A percentile compares a stretch with the other conserved stretches of the same genome.
phyloP scores from a whole-genome alignment of 2,797 vertebrate species.

The Melanotaenia pygmaea region DNA sequence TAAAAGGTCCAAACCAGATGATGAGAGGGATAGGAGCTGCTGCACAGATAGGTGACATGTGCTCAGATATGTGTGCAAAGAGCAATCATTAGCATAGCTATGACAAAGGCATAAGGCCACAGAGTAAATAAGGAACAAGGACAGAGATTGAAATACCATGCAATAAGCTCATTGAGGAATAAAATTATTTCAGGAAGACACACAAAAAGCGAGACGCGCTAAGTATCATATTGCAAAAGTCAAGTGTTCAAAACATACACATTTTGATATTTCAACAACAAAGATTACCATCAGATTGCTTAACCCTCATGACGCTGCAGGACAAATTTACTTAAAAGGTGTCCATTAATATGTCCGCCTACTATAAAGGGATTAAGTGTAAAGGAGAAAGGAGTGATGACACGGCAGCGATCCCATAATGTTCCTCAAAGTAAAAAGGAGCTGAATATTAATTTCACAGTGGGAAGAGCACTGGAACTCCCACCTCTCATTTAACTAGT shows the following conservation, averaged over 20 bases:
- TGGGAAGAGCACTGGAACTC: conserved; percentile 30
- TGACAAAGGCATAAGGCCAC: background rate
- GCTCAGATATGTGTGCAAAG: conserved; percentile 27
- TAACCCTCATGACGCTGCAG: background rate
- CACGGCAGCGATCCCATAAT: conserved; percentile 36
- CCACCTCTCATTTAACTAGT: conserved; percentile 52
- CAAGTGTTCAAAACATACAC: background rate
- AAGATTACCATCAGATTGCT: background rate
- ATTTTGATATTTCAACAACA: background rate
- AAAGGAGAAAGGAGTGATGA: conserved; percentile 29
- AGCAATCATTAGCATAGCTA: conserved; percentile 30
- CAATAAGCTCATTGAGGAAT: background rate
- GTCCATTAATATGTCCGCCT: conserved; percentile 10
- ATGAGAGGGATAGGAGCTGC: conserved; percentile 64
- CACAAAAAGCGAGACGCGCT: background rate
- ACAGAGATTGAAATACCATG: background rate
- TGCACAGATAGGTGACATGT: conserved; percentile 40
- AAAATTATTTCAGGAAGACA: background rate
- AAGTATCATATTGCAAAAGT: background rate
- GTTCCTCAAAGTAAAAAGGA: conserved; percentile 54
- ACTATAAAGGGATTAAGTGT: background rate
- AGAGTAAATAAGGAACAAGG: background rate
- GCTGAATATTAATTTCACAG: conserved; percentile 58
- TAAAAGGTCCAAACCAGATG: conserved; percentile 56
- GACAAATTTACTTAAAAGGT: background rate